A percentile compares a stretch with the other conserved stretches of the same genome.
These are phyloP conservation scores for Scleropages formosus DNA, from an alignment of 2,797 vertebrate genomes.

Conservation along the genomic window DNA sequence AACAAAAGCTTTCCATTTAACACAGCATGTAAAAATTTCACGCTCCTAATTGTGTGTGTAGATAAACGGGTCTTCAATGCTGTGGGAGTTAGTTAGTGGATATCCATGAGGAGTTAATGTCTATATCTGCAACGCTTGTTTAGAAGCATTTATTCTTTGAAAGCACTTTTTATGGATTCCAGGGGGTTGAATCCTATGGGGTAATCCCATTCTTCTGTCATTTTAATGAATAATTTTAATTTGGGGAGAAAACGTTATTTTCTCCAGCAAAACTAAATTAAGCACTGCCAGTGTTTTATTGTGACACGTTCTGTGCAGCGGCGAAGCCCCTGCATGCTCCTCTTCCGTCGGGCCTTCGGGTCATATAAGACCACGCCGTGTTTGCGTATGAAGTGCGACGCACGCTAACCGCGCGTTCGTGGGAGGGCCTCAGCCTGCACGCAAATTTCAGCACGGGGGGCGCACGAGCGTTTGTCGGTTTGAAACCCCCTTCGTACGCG, in stretches of 20 bases:
- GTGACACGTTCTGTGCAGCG: neutral
- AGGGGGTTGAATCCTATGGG: slow-evolving; percentile 54
- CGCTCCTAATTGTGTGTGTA: slow-evolving; percentile 68
- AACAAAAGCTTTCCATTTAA: slow-evolving; percentile 74
- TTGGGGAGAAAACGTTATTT: slow-evolving; percentile 50
- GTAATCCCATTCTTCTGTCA: slow-evolving; percentile 63
- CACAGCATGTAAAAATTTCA: slow-evolving; percentile 72
- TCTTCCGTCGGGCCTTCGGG: neutral
- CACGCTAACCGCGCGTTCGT: neutral
- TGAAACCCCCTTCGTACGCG: slow-evolving; percentile 26
- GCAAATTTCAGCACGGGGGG: slow-evolving; percentile 40
- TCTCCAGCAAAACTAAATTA: neutral
- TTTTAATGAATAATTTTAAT: slow-evolving; percentile 60
- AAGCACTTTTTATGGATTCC: slow-evolving; percentile 59
- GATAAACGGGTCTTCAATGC: slow-evolving; percentile 65
- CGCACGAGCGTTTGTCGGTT: slow-evolving; percentile 20
- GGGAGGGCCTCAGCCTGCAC: slow-evolving; percentile 36
- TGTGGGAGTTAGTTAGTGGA: slow-evolving; percentile 39
- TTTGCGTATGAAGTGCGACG: slow-evolving; percentile 41
- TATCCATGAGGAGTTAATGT: slow-evolving; percentile 17
- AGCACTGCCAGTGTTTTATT: neutral
- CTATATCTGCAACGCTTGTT: slow-evolving; percentile 10
- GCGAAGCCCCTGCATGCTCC: neutral
- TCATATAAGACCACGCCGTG: slow-evolving; percentile 35
- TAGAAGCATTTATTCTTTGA: slow-evolving; percentile 47